Percentiles rank a stretch among this genome's conserved stretches.
Conservation (phyloP, 1,140 invertebrate genomes). For the Rhagoletis zephyria region DNA sequence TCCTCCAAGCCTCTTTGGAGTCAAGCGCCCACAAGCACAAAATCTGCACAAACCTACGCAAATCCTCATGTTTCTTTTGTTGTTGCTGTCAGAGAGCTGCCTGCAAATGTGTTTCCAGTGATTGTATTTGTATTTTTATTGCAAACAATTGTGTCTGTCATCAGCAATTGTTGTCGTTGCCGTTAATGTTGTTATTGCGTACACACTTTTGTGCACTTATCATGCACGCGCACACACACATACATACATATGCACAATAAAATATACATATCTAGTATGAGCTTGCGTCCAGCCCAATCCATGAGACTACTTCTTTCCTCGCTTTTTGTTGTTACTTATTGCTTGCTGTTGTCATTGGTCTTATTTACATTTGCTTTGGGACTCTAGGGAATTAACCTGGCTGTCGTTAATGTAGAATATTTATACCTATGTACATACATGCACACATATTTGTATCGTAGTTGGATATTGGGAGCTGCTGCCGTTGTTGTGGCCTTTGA, state of each 20-base stretch:
- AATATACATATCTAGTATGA: no score
- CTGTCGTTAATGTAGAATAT: no score
- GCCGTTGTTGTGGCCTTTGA: not conserved
- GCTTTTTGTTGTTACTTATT: not conserved
- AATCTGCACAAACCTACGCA: not conserved
- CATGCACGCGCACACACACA: not conserved
- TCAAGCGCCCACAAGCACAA: not conserved
- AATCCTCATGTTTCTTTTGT: not conserved
- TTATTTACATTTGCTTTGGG: conserved; percentile 41
- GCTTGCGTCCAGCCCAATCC: not conserved
- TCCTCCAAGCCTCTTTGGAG: not conserved
- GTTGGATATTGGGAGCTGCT: not conserved
- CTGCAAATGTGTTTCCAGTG: not conserved
- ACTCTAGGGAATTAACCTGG: conserved; percentile 39
- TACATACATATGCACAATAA: not conserved
- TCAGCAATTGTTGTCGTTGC: conserved; percentile 29
- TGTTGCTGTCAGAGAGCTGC: not conserved
- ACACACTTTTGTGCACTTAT: conserved; percentile 14
- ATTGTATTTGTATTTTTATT: conserved; percentile 46
- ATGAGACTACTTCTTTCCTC: not conserved
- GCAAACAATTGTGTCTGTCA: conserved; percentile 51
- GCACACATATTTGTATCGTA: no score
- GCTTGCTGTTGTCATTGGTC: conserved; percentile 35
- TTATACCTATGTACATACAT: no score
- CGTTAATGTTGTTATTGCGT: conserved; percentile 43